Base-by-base conservation (phyloP, 1,140 invertebrate genomes). In the Lepidostoma basale region DNA sequence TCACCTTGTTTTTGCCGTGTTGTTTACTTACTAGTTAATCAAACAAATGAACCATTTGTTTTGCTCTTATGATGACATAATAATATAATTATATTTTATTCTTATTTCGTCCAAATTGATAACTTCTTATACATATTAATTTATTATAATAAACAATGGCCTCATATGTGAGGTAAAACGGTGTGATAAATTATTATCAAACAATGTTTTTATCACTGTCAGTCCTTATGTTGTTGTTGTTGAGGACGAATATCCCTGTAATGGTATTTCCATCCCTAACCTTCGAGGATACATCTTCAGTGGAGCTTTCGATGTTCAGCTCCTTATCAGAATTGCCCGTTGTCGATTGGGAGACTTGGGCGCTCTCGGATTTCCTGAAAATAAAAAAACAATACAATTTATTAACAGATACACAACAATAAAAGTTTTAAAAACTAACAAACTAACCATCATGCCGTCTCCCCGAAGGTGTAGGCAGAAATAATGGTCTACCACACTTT, bases 171-270 rank as follows among this genome's bases (percentile, higher is more conserved):
- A 36, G 2, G 9, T 36, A 8, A 20, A 23, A 0, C 12, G n/a
- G n/a, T 47, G 0, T 45, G 18, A 49, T 20, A 10, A 16, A 3
- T 22, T 39, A 56, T n/a, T n/a, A n/a, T n/a, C n/a, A n/a, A 10
- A 56, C 52, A 33, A 56, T 56, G 18, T 56, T 56, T 36, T 56
- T 56, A 10, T 56, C 52, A 56, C 20, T 8, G 12, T 36, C 52
- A 18, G 22, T n/a, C 22, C 30, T 56, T 56, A 30, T 8, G 14
- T 56, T 56, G 18, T 56, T 56, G 16, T 56, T 56, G 18, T 23
- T 56, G 14, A 56, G n/a, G n/a, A n/a, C 30, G 22, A 56, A 56
- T 33, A 56, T 56, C 12, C 52, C 52, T 16, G 52, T 56, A 22
- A 56, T 56, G 18, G 52, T 56, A 18, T 56, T 56, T 3, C 8